These are phyloP conservation scores for Sitta carolinensis DNA, from an alignment of 2,797 vertebrate species.

Conservation along the genomic window DNA sequence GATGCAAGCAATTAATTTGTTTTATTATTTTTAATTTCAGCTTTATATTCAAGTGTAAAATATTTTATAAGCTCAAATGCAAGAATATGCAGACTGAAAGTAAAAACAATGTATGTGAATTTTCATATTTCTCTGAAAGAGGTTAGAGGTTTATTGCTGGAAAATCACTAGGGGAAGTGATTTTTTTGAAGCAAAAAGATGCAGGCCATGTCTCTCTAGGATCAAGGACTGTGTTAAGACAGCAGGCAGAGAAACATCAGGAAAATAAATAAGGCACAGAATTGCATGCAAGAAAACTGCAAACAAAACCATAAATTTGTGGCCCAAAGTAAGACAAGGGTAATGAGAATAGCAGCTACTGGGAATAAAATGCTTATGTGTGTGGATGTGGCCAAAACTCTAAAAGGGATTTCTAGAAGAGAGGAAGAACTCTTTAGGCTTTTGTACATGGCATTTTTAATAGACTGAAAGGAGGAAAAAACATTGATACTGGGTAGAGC, in stretches of 20 bases:
- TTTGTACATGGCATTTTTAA: neutral
- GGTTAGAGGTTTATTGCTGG: neutral
- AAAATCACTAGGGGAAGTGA: neutral
- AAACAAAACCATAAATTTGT: slow-evolving; percentile 8
- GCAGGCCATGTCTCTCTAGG: neutral
- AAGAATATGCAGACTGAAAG: neutral
- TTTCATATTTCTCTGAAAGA: neutral
- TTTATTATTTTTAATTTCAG: slow-evolving; percentile 18
- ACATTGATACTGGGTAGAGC: neutral
- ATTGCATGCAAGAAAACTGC: neutral
- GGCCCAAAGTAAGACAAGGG: neutral
- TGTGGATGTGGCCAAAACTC: neutral
- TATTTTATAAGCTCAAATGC: neutral
- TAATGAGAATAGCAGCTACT: neutral
- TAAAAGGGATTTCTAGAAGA: neutral
- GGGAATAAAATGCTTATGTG: neutral
- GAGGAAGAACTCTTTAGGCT: neutral
- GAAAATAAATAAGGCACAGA: neutral
- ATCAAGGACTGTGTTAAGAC: neutral
- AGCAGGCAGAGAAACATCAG: neutral
- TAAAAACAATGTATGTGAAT: neutral
- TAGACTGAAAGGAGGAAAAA: neutral
- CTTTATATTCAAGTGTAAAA: neutral
- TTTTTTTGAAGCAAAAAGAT: neutral
- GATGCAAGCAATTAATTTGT: neutral